A percentile compares a stretch with the other conserved stretches of the same genome.
Conservation (phyloP, 2,888 invertebrate genomes). For the Gerris lacustris region DNA sequence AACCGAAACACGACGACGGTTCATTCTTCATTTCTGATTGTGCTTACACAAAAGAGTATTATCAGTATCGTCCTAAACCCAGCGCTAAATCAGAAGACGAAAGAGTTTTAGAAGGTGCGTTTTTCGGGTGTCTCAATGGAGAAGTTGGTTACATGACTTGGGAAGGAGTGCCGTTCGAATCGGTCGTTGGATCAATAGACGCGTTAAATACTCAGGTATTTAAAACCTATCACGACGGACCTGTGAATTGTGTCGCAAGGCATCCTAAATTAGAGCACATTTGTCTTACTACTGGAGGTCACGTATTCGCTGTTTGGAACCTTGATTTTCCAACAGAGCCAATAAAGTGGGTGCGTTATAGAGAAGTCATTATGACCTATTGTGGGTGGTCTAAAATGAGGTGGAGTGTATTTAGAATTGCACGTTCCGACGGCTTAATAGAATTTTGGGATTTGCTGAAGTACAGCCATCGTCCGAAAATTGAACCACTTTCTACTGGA, state of each 20-base stretch:
- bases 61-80: not conserved
- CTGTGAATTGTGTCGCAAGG: conserved; percentile 26
- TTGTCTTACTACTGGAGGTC: conserved; percentile 29
- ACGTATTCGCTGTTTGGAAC: conserved; percentile 30
- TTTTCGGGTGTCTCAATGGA: conserved; percentile 21
- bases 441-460: conserved; percentile 29
- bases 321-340: conserved; percentile 23
- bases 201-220: conserved; percentile 11
- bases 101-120: conserved; percentile 10
- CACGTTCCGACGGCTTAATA: conserved; percentile 27
- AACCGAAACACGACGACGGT: not conserved
- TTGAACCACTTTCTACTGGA: conserved; percentile 19
- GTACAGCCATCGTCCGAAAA: conserved; percentile 26
- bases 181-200: not conserved
- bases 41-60: not conserved
- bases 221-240: conserved; percentile 29
- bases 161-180: conserved; percentile 11
- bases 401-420: conserved; percentile 26
- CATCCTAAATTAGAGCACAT: conserved; percentile 26
- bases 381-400: conserved; percentile 26
- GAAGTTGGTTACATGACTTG: conserved; percentile 17
- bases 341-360: conserved; percentile 26
- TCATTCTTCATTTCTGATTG: not conserved
- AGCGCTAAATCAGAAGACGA: not conserved
- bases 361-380: conserved; percentile 22